Percentiles rank a stretch among this genome's conserved stretches.
Conservation (phyloP, 2,797 vertebrate species). For the Pyrocephalus nanus region DNA sequence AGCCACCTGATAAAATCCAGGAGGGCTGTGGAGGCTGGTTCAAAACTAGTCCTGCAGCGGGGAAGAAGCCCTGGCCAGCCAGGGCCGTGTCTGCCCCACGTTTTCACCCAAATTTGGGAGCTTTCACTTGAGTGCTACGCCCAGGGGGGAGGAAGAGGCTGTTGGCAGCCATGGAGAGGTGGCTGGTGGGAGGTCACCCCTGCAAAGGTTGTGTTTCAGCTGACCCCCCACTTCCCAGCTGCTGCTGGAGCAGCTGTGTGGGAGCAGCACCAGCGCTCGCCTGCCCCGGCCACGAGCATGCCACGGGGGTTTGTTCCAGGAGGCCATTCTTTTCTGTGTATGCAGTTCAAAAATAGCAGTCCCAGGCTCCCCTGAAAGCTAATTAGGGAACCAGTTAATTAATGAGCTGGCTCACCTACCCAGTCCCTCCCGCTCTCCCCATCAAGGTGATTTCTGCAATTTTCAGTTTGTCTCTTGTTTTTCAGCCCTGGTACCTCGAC, state of each 20-base stretch:
- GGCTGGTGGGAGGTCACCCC: accelerated
- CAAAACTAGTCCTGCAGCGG: not conserved
- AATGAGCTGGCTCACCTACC: not conserved
- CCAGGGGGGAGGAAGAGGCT: too few relatives aligned
- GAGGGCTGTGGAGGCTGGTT: not conserved
- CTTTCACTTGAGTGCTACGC: not conserved
- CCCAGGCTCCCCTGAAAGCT: not conserved
- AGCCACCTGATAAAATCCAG: accelerated
- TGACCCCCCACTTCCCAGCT: not conserved
- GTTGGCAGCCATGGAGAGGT: not conserved
- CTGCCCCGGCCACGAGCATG: not conserved
- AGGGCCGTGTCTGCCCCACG: accelerated
- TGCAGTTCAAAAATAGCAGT: not conserved
- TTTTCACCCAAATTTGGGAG: not conserved
- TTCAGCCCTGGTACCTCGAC: not conserved
- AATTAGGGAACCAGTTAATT: slow-evolving; percentile 18
- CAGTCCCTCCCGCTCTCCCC: not conserved
- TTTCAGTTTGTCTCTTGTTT: not conserved
- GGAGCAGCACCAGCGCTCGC: accelerated
- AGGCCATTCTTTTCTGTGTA: not conserved
- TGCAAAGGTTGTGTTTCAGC: not conserved
- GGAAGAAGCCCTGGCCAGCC: not conserved
- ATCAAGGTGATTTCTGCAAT: not conserved
- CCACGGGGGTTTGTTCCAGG: not conserved
- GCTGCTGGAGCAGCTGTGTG: not conserved